Evolutionary conservation across 2,888 invertebrate genomes (phyloP).

Genomic region (Neoitamus cyanurus): DNA sequence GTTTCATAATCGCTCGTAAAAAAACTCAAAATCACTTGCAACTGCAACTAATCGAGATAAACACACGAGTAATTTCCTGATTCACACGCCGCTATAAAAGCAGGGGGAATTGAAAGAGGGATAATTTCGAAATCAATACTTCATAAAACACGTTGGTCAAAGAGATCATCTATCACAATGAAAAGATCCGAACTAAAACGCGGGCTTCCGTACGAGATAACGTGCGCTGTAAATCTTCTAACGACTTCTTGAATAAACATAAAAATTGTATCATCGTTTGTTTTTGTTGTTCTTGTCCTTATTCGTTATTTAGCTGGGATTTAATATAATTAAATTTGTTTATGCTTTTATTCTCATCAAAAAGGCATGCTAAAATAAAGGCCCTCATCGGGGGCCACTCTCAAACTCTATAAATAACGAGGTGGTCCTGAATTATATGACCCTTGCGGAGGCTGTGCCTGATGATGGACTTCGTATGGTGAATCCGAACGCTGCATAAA

Average conservation of each 20-base stretch:
- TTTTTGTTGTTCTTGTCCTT: conserved; percentile 6
- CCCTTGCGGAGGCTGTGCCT: conserved; percentile 63
- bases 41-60: neutral
- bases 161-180: conserved; percentile 45
- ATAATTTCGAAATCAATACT: conserved; percentile 19
- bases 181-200: conserved; percentile 16
- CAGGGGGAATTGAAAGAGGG: neutral
- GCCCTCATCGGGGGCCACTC: conserved; percentile 65
- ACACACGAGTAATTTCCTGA: neutral
- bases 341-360: conserved; percentile 57
- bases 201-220: conserved; percentile 1
- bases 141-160: conserved; percentile 33
- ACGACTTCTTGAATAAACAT: conserved; percentile 38
- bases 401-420: conserved; percentile 67
- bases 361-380: conserved; percentile 66
- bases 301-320: conserved; percentile 40
- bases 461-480: conserved; percentile 64
- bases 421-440: conserved; percentile 66
- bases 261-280: conserved; percentile 23
- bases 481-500: conserved; percentile 65
- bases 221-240: conserved; percentile 28
- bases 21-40: neutral
- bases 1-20: conserved; percentile 1
- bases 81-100: neutral
- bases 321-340: conserved; percentile 41